Base-by-base conservation (phyloP, 2,113 vertebrate genomes). In the Psammodynastes pulverulentus region DNA sequence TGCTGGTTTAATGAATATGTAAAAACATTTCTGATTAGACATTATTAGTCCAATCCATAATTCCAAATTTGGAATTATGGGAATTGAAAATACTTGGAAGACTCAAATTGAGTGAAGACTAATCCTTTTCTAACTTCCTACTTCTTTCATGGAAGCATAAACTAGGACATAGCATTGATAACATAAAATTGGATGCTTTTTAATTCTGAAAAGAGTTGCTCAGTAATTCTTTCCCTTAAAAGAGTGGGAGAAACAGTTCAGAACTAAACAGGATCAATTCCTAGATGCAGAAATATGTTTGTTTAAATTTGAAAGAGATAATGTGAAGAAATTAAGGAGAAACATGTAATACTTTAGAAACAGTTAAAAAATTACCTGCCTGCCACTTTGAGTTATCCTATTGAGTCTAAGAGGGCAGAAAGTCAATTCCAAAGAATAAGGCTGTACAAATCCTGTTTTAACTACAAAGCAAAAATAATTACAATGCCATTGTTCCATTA, bases 361-460 rank as follows among this genome's bases (percentile, higher is more conserved):
- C 87, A 93, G 92, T 94, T 93, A 94, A 92, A 92, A 96, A 90
- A 1, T 2, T 72, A 92, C 48, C 93, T 94, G 48, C n/a, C 49
- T 19, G 3, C 93, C 92, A 89, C 88, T 39, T 90, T 7, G 0
- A 89, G 9, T 12, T 19, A 90, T 86, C 56, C 24, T 51, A 94
- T 45, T 87, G 89, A 96, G 92, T n/a, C 48, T 89, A 86, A 67
- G 6, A 91, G 10, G 67, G 29, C 19, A 92, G 19, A 84, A 12
- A 91, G 24, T 5, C 91, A 89, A 54, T 56, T 93, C 85, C 86
- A 94, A 26, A 45, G 9, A 94, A 94, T 58, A 39, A 90, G 92
- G 43, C 2, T 91, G n/a, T 79, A 46, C 19, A 89, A 93, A 72
- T 5, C 52, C 1, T 88, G 23, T 17, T 12, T 93, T 6, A 49